Conservation (phyloP, 2,888 invertebrate genomes). For the Lepidochrysops patricia region DNA sequence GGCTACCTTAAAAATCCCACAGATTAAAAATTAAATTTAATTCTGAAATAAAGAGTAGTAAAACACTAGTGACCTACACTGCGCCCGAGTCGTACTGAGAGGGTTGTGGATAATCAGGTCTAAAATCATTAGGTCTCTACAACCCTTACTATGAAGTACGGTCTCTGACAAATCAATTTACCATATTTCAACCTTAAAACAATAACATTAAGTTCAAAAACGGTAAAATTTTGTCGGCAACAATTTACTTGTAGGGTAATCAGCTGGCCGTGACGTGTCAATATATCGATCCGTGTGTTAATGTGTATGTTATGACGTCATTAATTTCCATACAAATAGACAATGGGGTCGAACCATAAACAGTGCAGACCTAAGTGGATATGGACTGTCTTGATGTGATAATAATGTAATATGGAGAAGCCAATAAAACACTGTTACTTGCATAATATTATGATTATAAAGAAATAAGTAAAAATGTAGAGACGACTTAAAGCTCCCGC, state of each 20-base stretch:
- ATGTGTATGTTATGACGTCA: constrained; percentile 27
- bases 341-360: constrained; percentile 22
- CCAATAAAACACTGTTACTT: no score
- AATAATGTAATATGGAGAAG: no score
- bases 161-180: no score
- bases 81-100: constrained; percentile 43
- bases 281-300: constrained; percentile 36
- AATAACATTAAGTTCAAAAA: neutral
- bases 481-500: no score
- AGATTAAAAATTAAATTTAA: no score
- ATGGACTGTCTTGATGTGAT: neutral
- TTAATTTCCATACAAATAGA: constrained; percentile 20
- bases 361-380: constrained; percentile 10
- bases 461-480: no score
- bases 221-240: neutral
- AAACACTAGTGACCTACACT: constrained; percentile 51
- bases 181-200: no score
- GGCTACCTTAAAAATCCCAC: no score
- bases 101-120: constrained; percentile 10
- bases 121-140: constrained; percentile 1
- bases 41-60: no score
- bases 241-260: constrained; percentile 25
- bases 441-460: no score
- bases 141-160: constrained; percentile 28
- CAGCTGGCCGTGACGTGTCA: constrained; percentile 40